Evolutionary conservation across 2,888 invertebrate genomes (phyloP), one percentile per base, ranked within the genome.

Genomic region (Scrobipalpa costella): DNA sequence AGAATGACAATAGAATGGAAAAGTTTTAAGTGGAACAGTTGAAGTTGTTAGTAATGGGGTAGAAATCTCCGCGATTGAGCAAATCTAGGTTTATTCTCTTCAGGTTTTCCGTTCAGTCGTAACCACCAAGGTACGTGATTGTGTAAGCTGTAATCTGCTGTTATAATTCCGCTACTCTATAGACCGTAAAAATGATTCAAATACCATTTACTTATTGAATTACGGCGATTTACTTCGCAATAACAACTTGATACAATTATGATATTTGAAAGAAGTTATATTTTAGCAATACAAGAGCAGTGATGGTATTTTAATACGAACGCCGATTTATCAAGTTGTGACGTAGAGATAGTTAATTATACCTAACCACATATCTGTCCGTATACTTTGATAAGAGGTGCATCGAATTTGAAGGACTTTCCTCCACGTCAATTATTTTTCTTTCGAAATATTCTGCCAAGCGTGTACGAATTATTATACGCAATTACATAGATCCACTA

Each of bases 371-470:
- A 27, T 44, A 59, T 44, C 40, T 44, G 17, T 38, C 2, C 8
- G 44, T 44, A 15, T n/a, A 44, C 19, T 19, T 57, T 59, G 64
- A 67, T 67, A 66, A 63, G 33, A 57, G 50, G 59, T 64, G 66
- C 66, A 64, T 40, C 62, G 27, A 15, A 57, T 62, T 63, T 58
- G n/a, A 7, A 19, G 13, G 21, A 38, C 44, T 34, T 50, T 62
- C 44, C 21, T 52, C 19, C n/a, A 17, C 57, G 6, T 44, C 19
- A 38, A 59, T 59, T 44, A 59, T n/a, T 59, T 44, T 38, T 36
- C 7, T 57, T 40, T 33, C 59, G 27, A 60, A 60, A 60, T 60
- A 49, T 49, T 60, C 60, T 49, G 44, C 60, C 15, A 17, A 27
- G 60, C 49, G 21, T 38, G 34, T 11, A 57, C 34, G 57, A 57